Base-by-base conservation (phyloP, 2,797 vertebrate genomes). In the Brachymystax lenok region DNA sequence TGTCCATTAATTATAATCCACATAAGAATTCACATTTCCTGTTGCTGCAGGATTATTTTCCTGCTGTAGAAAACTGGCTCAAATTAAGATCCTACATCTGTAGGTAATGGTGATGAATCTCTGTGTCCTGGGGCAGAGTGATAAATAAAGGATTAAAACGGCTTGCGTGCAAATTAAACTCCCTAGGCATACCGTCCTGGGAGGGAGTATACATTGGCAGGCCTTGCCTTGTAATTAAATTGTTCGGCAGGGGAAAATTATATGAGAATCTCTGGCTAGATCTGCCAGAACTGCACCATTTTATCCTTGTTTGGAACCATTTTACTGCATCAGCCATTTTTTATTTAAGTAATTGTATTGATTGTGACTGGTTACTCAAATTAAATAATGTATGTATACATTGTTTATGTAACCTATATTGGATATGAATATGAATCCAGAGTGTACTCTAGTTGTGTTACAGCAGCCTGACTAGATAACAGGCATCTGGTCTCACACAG, bases 171-270 rank as follows among this genome's bases (percentile, higher is more conserved):
- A 86, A 90, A 80, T n/a, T 12, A 71, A 66, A 81, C 79, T 87
- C 81, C 52, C 79, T 78, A 85, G 83, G 83, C 83, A 87, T 76
- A 82, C 81, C 84, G 56, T 82, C 79, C 63, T 64, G 79, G 56
- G 75, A 84, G 88, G 88, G 86, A 86, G 89, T 86, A 86, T 83
- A 80, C 64, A 67, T 46, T 87, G 87, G 87, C 86, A 82, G 79
- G 76, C 4, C 30, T 75, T 74, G 78, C 3, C 40, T 77, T 76
- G 75, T 81, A 92, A 91, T 88, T 85, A 82, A 80, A 74, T 85
- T 89, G 88, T 90, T 83, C 80, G 79, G 5, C 59, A 80, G 63
- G 79, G 74, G 71, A 82, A 74, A 77, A 79, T 67, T 24, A 14
- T 72, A 75, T 76, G 78, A 84, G 83, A 86, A 83, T 67, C 28